Conservation (phyloP, 2,888 invertebrate species). For the Baronia brevicornis region DNA sequence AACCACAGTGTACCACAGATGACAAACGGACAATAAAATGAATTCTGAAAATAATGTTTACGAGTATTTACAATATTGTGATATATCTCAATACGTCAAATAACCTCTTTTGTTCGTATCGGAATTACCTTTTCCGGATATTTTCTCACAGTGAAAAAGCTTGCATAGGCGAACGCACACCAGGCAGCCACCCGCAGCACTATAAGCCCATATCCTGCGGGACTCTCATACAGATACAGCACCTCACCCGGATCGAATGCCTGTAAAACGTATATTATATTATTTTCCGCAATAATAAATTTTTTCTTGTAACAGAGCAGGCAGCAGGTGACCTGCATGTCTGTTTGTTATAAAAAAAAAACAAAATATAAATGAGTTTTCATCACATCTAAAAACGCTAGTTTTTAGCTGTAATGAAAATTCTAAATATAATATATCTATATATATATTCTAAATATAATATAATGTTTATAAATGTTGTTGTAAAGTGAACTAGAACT, state of each 20-base stretch:
- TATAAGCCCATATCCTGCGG: slow-evolving; percentile 90
- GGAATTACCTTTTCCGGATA: slow-evolving; percentile 83
- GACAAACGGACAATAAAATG: slow-evolving; percentile 89
- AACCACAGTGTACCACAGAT: slow-evolving; percentile 91
- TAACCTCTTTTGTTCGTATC: neutral
- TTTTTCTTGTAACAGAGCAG: no score
- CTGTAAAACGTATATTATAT: no score
- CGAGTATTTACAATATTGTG: neutral
- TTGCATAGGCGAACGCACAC: slow-evolving; percentile 83
- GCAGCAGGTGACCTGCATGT: no score
- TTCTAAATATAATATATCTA: no score
- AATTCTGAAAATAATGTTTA: slow-evolving; percentile 62
- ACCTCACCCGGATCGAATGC: slow-evolving; percentile 94
- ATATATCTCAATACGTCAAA: neutral
- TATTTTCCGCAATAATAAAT: no score
- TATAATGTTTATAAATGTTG: no score
- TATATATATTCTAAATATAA: no score
- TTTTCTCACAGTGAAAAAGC: slow-evolving; percentile 85
- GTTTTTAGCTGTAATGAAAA: no score
- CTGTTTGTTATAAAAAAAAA: no score
- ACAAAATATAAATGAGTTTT: slow-evolving; percentile 1
- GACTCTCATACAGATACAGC: slow-evolving; percentile 91
- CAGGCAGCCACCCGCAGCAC: slow-evolving; percentile 85
- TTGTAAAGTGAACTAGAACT: no score
- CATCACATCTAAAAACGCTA: no score